A percentile compares a stretch with the other conserved stretches of the same genome.
Evolutionary conservation across 92 coral and sea anemone species (phyloP).

Genomic region (Epizoanthus fatuus): DNA sequence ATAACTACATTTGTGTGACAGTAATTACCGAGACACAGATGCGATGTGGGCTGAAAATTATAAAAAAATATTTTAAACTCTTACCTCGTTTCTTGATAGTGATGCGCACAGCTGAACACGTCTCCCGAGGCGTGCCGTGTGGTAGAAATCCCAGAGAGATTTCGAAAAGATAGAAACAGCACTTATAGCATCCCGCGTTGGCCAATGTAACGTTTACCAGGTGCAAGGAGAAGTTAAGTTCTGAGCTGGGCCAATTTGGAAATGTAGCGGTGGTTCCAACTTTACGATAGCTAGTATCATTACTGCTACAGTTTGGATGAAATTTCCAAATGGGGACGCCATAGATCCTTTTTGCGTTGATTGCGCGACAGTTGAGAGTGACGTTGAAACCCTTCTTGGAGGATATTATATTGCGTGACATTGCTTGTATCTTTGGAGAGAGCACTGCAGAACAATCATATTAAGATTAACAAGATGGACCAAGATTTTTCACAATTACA

Average conservation of each 20-base stretch:
- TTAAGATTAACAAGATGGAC: no score
- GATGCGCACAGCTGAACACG: background rate
- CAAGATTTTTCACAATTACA: no score
- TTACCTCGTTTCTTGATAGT: background rate
- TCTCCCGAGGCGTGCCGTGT: background rate
- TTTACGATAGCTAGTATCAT: background rate
- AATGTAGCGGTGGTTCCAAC: background rate
- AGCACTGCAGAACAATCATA: background rate
- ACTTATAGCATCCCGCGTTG: conserved; percentile 19
- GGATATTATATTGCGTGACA: conserved; percentile 3
- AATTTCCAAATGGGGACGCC: conserved; percentile 17
- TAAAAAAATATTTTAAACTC: no score
- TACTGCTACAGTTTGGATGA: conserved; percentile 15
- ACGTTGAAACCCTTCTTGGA: conserved; percentile 1
- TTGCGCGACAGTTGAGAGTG: conserved; percentile 14
- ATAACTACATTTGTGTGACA: no score
- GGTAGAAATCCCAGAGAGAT: background rate
- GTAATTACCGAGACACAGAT: no score
- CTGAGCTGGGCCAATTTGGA: conserved; percentile 8
- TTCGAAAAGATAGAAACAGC: background rate
- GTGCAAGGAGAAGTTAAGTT: background rate
- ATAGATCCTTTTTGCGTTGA: background rate
- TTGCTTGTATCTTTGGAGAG: background rate
- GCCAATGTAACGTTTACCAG: conserved; percentile 16
- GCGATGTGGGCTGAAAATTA: no score